These are phyloP conservation scores for Capromys pilorides DNA, from an alignment of 2,797 vertebrate species.

Conservation along the genomic window DNA sequence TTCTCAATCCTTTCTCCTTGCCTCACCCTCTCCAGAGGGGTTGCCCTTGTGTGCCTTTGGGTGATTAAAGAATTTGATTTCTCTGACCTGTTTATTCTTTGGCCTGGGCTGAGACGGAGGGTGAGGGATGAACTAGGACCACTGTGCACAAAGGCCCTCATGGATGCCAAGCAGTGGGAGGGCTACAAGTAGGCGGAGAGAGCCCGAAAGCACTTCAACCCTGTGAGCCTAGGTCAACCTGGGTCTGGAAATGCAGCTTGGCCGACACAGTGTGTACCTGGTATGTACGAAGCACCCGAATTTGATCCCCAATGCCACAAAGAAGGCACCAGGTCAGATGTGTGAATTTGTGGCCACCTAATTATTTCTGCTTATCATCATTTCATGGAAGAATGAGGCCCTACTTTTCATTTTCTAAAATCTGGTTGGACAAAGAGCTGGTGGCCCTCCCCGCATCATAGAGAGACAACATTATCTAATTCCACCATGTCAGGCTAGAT, in stretches of 20 bases:
- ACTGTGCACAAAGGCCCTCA: conserved; percentile 35
- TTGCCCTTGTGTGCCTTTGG: conserved; percentile 34
- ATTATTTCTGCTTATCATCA: conserved; percentile 1
- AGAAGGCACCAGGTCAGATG: not conserved
- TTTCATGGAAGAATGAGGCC: conserved; percentile 8
- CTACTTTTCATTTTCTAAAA: conserved; percentile 20
- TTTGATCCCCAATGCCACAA: not conserved
- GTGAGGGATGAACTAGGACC: conserved; percentile 65
- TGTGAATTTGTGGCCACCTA: not conserved
- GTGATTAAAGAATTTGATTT: conserved; percentile 64
- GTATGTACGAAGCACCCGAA: not conserved
- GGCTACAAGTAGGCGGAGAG: no score
- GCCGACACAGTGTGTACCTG: not conserved
- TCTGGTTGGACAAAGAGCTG: not conserved
- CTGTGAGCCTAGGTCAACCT: not conserved
- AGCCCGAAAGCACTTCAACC: conserved; percentile 42
- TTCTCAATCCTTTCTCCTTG: not conserved
- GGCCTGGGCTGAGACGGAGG: conserved; percentile 67
- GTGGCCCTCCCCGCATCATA: not conserved
- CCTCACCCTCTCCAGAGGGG: conserved; percentile 28
- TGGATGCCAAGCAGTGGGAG: conserved; percentile 22
- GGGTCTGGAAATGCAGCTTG: not conserved
- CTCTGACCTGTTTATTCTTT: conserved; percentile 64
- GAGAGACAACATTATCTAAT: conserved; percentile 5
- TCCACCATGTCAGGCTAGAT: not conserved